phyloP scores from a whole-genome alignment of 2,797 vertebrate genomes.

The Picus viridis region DNA sequence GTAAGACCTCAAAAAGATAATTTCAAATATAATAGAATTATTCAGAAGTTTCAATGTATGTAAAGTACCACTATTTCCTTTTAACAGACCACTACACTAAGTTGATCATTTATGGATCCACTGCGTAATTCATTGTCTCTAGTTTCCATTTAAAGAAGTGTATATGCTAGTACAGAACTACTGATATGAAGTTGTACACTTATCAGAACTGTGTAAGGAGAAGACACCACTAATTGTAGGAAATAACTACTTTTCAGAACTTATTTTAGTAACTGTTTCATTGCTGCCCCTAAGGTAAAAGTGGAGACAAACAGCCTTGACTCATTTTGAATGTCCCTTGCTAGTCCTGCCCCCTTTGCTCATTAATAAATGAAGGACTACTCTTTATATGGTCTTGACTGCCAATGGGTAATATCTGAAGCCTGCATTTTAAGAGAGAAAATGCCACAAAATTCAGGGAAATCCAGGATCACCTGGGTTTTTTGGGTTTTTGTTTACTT shows the following conservation, averaged over 20 bases:
- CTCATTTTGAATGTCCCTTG: neutral
- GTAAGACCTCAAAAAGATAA: neutral
- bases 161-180: neutral
- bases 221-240: neutral
- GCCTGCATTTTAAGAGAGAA: accelerated
- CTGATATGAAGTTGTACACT: neutral
- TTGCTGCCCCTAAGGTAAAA: neutral
- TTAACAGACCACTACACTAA: neutral
- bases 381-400: neutral
- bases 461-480: neutral
- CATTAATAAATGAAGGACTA: neutral
- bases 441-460: neutral
- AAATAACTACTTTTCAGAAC: neutral
- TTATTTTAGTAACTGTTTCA: neutral
- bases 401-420: neutral
- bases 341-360: slow-evolving; percentile 54
- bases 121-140: neutral
- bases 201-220: neutral
- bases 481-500: neutral
- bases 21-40: neutral
- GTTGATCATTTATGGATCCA: neutral
- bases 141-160: neutral
- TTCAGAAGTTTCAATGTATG: neutral
- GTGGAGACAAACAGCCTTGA: neutral
- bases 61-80: neutral